Base-by-base conservation (phyloP, 2,888 invertebrate species). In the Mamestra brassicae region DNA sequence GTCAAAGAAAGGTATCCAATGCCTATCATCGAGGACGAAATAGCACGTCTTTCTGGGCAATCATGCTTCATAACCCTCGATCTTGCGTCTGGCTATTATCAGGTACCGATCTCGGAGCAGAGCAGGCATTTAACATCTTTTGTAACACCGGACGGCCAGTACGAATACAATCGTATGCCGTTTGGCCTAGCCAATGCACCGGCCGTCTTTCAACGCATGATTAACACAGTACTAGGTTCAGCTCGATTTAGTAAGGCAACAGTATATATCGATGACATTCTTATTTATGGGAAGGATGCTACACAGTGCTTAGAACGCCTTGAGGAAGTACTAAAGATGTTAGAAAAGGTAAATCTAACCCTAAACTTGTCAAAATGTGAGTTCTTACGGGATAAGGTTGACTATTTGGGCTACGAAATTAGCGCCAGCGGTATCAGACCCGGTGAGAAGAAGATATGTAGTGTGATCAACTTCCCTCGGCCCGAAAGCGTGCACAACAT, bases 221-320 rank as follows among this genome's bases (percentile, higher is more conserved):
- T 84, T 4, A 76, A 85, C 67, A 34, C 36, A 7, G 69, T 81
- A 0, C n/a, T 84, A 4, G 71, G 81, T 1, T 65, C 78, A 26
- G 26, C 57, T 6, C 4, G 77, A 17, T 74, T 45, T 52, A 26
- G 11, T 2, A 26, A 63, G 13, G 73, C 77, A 7, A 73, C 50
- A 4, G 69, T 15, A 0, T 77, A 77, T 34, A 70, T 74, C 2
- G 77, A 77, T 47, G 70, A 74, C 17, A 26, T 78, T 0, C 36
- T 78, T 1, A 74, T 74, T 15, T 70, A 26, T 17, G 69, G 69
- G 0, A 62, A 13, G 5, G 15, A 3, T 3, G 36, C 42, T 4
- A 34, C 36, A 13, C 34, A 77, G 11, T 62, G 74, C 3, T 54
- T 63, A 34, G 8, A 4, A 63, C 15, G 26, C 3, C 7, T 52